These are phyloP conservation scores for Trissolcus japonicus DNA, from an alignment of 2,888 invertebrate genomes.

Conservation along the genomic window DNA sequence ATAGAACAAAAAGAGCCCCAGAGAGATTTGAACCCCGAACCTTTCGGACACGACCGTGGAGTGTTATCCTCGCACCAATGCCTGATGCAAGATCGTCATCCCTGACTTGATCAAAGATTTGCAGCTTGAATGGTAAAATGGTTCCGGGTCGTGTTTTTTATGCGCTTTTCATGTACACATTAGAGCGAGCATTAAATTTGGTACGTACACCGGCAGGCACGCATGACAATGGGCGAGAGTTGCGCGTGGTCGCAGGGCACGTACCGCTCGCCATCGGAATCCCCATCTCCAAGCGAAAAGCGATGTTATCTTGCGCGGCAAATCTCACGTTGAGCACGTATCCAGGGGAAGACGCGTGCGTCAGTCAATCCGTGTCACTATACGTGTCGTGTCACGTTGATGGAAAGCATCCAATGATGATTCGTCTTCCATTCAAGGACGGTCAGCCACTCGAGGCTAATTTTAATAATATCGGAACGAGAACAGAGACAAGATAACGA, in stretches of 20 bases:
- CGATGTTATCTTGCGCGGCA: conserved; percentile 33
- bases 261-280: conserved; percentile 38
- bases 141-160: too few species aligned
- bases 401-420: conserved; percentile 52
- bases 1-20: too few species aligned
- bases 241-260: conserved; percentile 17
- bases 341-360: conserved; percentile 48
- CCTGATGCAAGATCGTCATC: too few species aligned
- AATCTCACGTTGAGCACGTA: conserved; percentile 49
- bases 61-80: too few species aligned
- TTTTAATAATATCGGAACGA: conserved; percentile 61
- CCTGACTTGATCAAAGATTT: too few species aligned
- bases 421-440: conserved; percentile 46
- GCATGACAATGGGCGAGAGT: too few species aligned
- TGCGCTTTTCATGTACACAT: too few species aligned
- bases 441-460: conserved; percentile 54
- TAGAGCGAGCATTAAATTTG: too few species aligned
- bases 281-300: conserved; percentile 35
- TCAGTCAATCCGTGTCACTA: conserved; percentile 48
- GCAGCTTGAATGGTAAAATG: too few species aligned
- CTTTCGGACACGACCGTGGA: too few species aligned
- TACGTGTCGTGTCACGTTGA: conserved; percentile 56
- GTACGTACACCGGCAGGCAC: too few species aligned
- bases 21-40: too few species aligned
- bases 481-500: conserved; percentile 18